Evolutionary conservation across 2,888 invertebrate genomes (phyloP), one percentile per base, ranked within the genome.

Genomic region (Polymixis lichenea): DNA sequence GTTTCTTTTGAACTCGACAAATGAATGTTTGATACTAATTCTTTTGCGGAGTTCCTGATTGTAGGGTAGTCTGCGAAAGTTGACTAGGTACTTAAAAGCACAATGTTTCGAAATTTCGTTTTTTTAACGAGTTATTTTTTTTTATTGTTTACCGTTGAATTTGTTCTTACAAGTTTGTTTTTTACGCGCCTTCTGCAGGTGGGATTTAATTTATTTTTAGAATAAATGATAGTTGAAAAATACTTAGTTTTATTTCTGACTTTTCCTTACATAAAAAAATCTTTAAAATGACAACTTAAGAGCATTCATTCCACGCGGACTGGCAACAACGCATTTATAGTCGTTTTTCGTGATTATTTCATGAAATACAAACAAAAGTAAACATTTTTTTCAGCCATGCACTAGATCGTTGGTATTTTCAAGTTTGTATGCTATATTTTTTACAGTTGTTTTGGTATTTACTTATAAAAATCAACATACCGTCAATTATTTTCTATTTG

Each of bases 201-300:
- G 82, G 79, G 72, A 66, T 80, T 84, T 86, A 82, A 88, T 90
- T 90, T 90, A 90, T 90, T 86, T 67, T 85, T 88, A 86, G 84
- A 87, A 88, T 87, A 90, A 90, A 90, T 71, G 55, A 85, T 85
- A 84, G 82, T 89, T 90, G 82, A 58, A 79, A 77, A 73, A 55
- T 43, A 1, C 9, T 49, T 74, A 43, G 62, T 82, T 83, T 83
- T 68, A 86, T 77, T 86, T 46, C 9, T 43, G 11, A 19, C 9
- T 51, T 22, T 32, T 32, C 17, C 28, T 22, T 60, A 32, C 5
- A 53, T n/a, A n/a, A 28, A 2, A 22, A 62, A 17, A 38, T 25
- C 25, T 19, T 5, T n/a, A 46, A n/a, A 69, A 28, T 62, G 22
- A 32, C 9, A 32, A 66, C 8, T 66, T n/a, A n/a, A n/a, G n/a